Evolutionary conservation across 2,797 vertebrate species (phyloP).

Genomic region (Hydrophis major): DNA sequence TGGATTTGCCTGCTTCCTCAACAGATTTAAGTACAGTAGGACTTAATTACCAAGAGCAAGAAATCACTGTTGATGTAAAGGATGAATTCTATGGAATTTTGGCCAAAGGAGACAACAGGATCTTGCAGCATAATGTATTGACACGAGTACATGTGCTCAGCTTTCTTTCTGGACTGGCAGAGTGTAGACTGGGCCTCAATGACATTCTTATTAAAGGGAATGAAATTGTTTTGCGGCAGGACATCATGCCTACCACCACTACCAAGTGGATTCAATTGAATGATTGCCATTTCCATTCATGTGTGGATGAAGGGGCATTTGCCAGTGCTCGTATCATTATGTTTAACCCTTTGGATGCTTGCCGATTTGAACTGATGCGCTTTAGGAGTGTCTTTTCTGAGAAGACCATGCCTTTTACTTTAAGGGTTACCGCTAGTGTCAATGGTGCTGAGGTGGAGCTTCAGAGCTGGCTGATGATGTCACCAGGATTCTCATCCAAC

Average conservation of each 20-base stretch:
- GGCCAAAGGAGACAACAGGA: conserved; percentile 73
- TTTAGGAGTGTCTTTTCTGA: conserved; percentile 82
- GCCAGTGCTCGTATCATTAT: conserved; percentile 70
- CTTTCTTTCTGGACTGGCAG: conserved; percentile 80
- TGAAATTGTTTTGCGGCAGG: conserved; percentile 84
- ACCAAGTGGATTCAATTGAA: conserved; percentile 84
- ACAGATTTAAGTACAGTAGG: conserved; percentile 75
- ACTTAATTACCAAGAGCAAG: conserved; percentile 81
- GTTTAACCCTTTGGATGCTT: conserved; percentile 80
- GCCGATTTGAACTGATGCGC: conserved; percentile 83
- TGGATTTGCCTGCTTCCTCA: conserved; percentile 70
- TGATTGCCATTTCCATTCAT: conserved; percentile 77
- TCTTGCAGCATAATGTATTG: conserved; percentile 78
- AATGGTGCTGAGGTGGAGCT: conserved; percentile 84
- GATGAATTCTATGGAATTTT: conserved; percentile 83
- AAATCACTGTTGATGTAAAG: conserved; percentile 81
- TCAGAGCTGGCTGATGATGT: conserved; percentile 89
- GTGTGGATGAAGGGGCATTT: conserved; percentile 77
- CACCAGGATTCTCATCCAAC: conserved; percentile 82
- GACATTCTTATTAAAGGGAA: conserved; percentile 86
- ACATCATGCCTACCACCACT: conserved; percentile 87
- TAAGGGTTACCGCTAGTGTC: conserved; percentile 80
- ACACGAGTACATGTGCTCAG: conserved; percentile 80
- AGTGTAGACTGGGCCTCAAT: conserved; percentile 83
- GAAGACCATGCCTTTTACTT: conserved; percentile 82